Conservation (phyloP, 2,797 vertebrate species). For the Poeciliopsis turneri region DNA sequence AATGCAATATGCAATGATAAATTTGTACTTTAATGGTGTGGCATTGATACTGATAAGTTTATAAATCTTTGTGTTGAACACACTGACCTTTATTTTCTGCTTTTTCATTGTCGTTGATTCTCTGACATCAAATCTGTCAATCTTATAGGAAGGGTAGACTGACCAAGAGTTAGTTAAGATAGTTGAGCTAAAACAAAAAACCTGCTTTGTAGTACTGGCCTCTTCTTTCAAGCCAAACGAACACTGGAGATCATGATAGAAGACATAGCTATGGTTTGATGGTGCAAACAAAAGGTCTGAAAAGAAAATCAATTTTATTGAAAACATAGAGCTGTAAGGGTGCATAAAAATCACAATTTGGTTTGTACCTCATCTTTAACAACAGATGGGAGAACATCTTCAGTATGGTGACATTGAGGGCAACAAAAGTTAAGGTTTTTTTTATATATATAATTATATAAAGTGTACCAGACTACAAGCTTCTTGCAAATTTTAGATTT, state of each 20-base stretch:
- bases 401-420: not conserved
- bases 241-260: conserved; percentile 34
- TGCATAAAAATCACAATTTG: not conserved
- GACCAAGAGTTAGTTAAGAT: not conserved
- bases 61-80: not conserved
- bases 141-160: not conserved
- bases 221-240: not conserved
- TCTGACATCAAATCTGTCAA: too few relatives aligned
- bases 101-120: not conserved
- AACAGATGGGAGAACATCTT: not conserved
- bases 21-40: not conserved
- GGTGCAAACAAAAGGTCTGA: conserved; percentile 14
- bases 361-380: not conserved
- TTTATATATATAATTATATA: not conserved
- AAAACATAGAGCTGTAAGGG: conserved; percentile 10
- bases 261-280: conserved; percentile 45
- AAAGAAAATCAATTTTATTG: conserved; percentile 8
- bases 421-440: not conserved
- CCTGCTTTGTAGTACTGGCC: conserved; percentile 1
- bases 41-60: not conserved
- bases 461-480: not conserved
- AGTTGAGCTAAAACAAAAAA: not conserved
- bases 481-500: not conserved
- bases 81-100: not conserved
- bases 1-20: not conserved